phyloP scores from a whole-genome alignment of 1,140 invertebrate genomes.

The Saccostrea glomerata region DNA sequence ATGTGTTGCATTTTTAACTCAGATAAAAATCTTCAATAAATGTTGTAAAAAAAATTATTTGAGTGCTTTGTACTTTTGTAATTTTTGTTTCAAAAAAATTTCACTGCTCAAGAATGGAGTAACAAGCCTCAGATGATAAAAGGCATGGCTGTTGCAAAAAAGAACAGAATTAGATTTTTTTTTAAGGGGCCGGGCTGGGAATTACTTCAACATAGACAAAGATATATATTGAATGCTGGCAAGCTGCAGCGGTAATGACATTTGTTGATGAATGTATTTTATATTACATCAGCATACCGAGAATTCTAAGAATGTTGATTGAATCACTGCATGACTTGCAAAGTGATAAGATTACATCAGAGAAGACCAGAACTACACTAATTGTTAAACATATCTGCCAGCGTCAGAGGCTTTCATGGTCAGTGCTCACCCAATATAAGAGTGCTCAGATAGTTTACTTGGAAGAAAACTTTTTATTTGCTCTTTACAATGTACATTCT shows the following conservation, averaged over 20 bases:
- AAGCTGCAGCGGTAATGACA: slow-evolving; percentile 16
- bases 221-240: neutral
- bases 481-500: no score
- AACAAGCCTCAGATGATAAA: neutral
- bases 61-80: slow-evolving; percentile 7
- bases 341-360: slow-evolving; percentile 1
- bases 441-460: no score
- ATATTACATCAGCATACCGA: neutral
- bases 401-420: neutral
- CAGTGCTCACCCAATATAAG: neutral
- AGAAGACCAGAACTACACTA: neutral
- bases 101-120: neutral
- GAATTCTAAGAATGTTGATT: slow-evolving; percentile 17
- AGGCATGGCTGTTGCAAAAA: neutral
- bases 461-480: no score
- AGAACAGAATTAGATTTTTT: neutral
- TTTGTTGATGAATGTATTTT: slow-evolving; percentile 18
- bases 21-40: neutral
- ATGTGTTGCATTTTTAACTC: neutral
- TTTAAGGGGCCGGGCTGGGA: neutral
- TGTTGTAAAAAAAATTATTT: neutral
- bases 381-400: slow-evolving; percentile 1
- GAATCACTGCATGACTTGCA: slow-evolving; percentile 18
- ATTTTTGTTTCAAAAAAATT: neutral
- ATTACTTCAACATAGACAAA: slow-evolving; percentile 9